Base-by-base conservation (phyloP, 2,113 vertebrate genomes). In the Cathartes aura region DNA sequence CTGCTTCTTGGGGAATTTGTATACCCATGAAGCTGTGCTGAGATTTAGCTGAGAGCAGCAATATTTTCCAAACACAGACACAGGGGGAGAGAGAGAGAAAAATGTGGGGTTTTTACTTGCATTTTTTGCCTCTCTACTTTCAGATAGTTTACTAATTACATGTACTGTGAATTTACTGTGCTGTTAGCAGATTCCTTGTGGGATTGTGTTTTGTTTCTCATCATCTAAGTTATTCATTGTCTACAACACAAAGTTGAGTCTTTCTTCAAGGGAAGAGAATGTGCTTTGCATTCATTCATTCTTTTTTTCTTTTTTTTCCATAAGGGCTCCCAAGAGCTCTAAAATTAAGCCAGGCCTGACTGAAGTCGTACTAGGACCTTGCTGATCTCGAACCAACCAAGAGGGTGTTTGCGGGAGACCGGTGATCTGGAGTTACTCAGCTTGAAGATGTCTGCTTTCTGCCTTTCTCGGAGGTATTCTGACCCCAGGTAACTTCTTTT, bases 121-220 rank as follows among this genome's bases (percentile, higher is more conserved):
- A 23, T 43, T 75, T 94, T 96, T 97, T 92, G 20, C 84, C 62
- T 94, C 78, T 80, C 24, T 88, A 19, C 42, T 94, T 94, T 94
- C 62, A 84, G 43, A 88, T n/a, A 29, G 32, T 96, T 97, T 96
- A 95, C 63, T 97, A 96, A 96, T 97, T 86, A 87, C 43, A 56
- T 42, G 23, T 93, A 79, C 23, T 82, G 30, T 94, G 91, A 97
- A 79, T 90, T 94, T 83, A 81, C 63, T 78, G 14, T 90, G 30
- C 11, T 82, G 82, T 82, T 91, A 80, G 50, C 50, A 90, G 73
- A 80, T 81, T 92, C 29, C 56, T 89, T 36, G 12, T 70, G 48
- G 48, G 64, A 87, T 5, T 83, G 21, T 85, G 52, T 70, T 90
- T 87, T 92, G 40, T 88, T 92, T 81, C 50, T 91, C 60, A 58